Conservation (phyloP, 2,888 invertebrate species). For the Erebia aethiops region DNA sequence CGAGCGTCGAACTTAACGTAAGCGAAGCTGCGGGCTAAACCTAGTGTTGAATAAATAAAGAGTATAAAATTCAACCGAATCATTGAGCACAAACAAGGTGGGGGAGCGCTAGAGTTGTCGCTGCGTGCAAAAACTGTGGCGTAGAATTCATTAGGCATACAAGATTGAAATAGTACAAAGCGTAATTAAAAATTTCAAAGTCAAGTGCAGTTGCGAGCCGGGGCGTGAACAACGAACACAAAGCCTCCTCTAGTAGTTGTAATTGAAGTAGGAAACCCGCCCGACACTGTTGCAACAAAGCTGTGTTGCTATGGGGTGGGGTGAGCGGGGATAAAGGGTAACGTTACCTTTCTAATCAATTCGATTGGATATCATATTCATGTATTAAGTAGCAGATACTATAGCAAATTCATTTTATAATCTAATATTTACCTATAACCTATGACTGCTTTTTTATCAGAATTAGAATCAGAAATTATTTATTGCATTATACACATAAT, state of each 20-base stretch:
- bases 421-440: too few relatives aligned
- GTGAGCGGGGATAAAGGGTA: conserved; percentile 20
- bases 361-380: conserved; percentile 2
- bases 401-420: too few relatives aligned
- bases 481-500: too few relatives aligned
- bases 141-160: conserved; percentile 37
- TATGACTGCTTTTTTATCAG: too few relatives aligned
- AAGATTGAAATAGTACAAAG: conserved; percentile 38
- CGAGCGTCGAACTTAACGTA: too few relatives aligned
- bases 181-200: conserved; percentile 47
- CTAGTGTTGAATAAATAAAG: too few relatives aligned
- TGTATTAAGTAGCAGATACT: too few relatives aligned
- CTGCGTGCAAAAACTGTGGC: conserved; percentile 18
- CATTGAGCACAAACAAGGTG: conserved; percentile 1
- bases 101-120: neutral
- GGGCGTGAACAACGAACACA: conserved; percentile 51
- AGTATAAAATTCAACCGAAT: neutral
- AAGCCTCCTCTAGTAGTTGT: conserved; percentile 60
- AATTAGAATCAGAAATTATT: too few relatives aligned
- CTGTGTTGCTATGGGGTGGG: conserved; percentile 27
- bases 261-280: conserved; percentile 61
- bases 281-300: conserved; percentile 36
- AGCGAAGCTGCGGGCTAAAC: too few relatives aligned
- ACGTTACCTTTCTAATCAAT: conserved; percentile 12
- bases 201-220: conserved; percentile 45